These are phyloP conservation scores for Myanophis thanlyinensis DNA, from an alignment of 2,113 vertebrate species.

Conservation along the genomic window DNA sequence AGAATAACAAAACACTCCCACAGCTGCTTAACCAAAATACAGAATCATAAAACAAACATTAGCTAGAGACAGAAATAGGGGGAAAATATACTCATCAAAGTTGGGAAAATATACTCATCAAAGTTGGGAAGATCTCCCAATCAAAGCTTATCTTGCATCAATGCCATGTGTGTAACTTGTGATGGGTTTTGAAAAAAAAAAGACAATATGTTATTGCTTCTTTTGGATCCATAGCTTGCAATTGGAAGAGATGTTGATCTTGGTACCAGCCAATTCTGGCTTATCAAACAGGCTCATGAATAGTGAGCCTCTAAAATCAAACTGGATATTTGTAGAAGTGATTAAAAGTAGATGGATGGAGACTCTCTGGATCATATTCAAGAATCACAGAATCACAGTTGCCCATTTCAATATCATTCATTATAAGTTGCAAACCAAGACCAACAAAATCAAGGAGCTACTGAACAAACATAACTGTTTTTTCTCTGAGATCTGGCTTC, in stretches of 20 bases:
- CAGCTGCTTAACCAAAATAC: slow-evolving; percentile 60
- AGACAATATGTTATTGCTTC: slow-evolving; percentile 29
- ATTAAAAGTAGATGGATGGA: slow-evolving; percentile 12
- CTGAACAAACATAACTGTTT: not conserved
- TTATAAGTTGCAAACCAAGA: slow-evolving; percentile 26
- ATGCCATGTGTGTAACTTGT: slow-evolving; percentile 54
- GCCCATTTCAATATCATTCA: slow-evolving; percentile 4
- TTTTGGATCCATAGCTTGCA: slow-evolving; percentile 38
- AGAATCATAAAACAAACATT: slow-evolving; percentile 59
- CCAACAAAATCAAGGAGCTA: slow-evolving; percentile 10
- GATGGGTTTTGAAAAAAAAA: slow-evolving; percentile 22
- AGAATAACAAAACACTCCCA: slow-evolving; percentile 55
- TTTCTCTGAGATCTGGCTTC: not conserved
- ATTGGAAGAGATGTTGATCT: slow-evolving; percentile 54
- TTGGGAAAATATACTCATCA: slow-evolving; percentile 52
- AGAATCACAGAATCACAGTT: not conserved
- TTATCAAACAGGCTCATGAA: slow-evolving; percentile 46
- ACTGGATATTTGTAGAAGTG: slow-evolving; percentile 27
- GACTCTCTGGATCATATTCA: slow-evolving; percentile 24
- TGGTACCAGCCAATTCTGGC: slow-evolving; percentile 37
- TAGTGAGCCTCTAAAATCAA: not conserved
- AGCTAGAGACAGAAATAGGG: slow-evolving; percentile 55
- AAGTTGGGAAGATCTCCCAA: slow-evolving; percentile 50
- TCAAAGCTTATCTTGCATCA: slow-evolving; percentile 53
- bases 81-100: slow-evolving; percentile 12